A percentile compares a stretch with the other conserved stretches of the same genome.
Evolutionary conservation across 1,140 invertebrate genomes (phyloP).

Genomic region (Dendroctonus valens): DNA sequence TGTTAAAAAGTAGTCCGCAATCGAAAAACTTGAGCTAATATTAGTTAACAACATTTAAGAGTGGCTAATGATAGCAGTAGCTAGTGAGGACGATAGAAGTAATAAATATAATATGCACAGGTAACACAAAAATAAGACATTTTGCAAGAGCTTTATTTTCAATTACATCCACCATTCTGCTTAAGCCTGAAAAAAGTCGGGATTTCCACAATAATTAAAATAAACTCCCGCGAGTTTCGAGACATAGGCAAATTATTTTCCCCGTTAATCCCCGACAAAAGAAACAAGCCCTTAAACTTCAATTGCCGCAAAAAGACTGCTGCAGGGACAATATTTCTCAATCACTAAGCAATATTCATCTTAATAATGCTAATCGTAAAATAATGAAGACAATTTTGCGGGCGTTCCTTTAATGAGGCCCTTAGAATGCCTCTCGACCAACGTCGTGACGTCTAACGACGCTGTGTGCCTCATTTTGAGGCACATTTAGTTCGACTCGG

Average conservation of each 20-base stretch:
- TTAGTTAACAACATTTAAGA: too few relatives aligned
- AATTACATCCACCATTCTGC: too few relatives aligned
- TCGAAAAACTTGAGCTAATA: too few relatives aligned
- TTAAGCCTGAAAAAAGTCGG: too few relatives aligned
- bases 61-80: too few relatives aligned
- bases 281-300: conserved; percentile 15
- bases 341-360: conserved; percentile 34
- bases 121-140: too few relatives aligned
- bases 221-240: too few relatives aligned
- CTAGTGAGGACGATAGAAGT: too few relatives aligned
- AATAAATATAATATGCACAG: too few relatives aligned
- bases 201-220: too few relatives aligned
- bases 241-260: conserved; percentile 8
- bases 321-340: conserved; percentile 34
- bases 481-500: conserved; percentile 26
- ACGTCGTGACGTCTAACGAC: conserved; percentile 28
- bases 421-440: conserved; percentile 32
- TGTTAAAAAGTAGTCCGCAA: too few relatives aligned
- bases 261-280: conserved; percentile 7
- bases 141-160: too few relatives aligned
- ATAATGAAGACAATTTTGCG: conserved; percentile 37
- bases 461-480: conserved; percentile 19
- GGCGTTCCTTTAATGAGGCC: conserved; percentile 33
- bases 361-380: conserved; percentile 38
- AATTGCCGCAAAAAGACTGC: conserved; percentile 25